phyloP scores from a whole-genome alignment of 2,797 vertebrate species.

The Gymnothorax reevesii region DNA sequence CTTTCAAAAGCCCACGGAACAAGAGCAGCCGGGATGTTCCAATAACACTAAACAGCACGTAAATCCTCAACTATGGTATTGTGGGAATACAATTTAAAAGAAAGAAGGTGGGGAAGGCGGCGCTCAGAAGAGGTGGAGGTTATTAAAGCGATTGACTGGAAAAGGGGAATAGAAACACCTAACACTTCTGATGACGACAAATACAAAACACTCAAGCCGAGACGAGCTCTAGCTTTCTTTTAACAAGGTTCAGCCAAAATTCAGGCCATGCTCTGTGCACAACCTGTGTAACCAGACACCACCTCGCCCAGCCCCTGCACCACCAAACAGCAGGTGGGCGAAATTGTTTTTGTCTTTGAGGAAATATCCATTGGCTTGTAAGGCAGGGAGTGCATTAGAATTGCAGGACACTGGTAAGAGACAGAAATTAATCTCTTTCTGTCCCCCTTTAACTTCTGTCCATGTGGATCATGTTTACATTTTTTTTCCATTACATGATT shows the following conservation, averaged over 20 bases:
- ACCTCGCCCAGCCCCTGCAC: conserved; percentile 20
- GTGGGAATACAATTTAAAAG: conserved; percentile 34
- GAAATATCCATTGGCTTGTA: conserved; percentile 38
- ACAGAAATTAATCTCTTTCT: conserved; percentile 19
- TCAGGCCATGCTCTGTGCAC: conserved; percentile 46
- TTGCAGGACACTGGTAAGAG: conserved; percentile 31
- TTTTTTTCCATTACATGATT: background rate
- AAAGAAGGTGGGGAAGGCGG: conserved; percentile 1
- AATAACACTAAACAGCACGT: conserved; percentile 24
- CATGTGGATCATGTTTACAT: background rate
- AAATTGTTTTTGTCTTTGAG: conserved; percentile 29
- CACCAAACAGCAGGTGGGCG: conserved; percentile 35
- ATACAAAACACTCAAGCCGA: conserved; percentile 47
- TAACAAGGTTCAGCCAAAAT: conserved; percentile 43
- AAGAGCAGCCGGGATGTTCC: conserved; percentile 20
- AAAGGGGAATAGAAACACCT: conserved; percentile 44
- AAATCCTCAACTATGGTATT: conserved; percentile 9
- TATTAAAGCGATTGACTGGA: conserved; percentile 41
- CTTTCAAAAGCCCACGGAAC: conserved; percentile 30
- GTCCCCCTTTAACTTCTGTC: background rate
- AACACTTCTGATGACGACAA: conserved; percentile 44
- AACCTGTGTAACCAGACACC: conserved; percentile 24
- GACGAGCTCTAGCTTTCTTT: conserved; percentile 48
- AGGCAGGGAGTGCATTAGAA: conserved; percentile 34
- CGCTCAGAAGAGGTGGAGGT: conserved; percentile 24